Conservation (phyloP, 2,113 vertebrate species). For the Octodon degus region DNA sequence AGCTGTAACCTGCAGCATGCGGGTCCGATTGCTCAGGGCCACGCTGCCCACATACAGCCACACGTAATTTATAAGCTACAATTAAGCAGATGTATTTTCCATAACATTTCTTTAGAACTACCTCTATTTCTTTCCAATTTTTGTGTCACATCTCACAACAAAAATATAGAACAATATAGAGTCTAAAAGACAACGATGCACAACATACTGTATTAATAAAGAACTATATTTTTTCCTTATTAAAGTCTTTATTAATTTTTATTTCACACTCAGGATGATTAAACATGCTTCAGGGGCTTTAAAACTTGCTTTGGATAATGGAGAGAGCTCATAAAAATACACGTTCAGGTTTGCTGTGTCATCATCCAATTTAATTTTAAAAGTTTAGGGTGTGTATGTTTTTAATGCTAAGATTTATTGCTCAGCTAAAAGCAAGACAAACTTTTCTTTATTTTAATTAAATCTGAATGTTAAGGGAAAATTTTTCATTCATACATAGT, state of each 20-base stretch:
- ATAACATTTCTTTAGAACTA: neutral
- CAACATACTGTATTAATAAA: neutral
- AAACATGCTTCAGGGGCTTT: neutral
- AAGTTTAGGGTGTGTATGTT: neutral
- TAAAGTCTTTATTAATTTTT: neutral
- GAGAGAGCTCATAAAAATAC: neutral
- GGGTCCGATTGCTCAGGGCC: neutral
- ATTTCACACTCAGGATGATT: neutral
- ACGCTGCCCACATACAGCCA: neutral
- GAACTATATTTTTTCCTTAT: neutral
- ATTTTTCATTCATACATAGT: neutral
- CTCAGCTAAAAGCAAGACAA: conserved; percentile 4
- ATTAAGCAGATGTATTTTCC: neutral
- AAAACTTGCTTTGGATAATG: neutral
- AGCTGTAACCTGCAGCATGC: fast-evolving
- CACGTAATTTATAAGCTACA: neutral
- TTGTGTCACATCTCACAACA: neutral
- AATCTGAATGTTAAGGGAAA: conserved; percentile 41
- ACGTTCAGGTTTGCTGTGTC: neutral
- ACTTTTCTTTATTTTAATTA: neutral
- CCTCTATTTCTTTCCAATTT: neutral
- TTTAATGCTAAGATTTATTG: neutral
- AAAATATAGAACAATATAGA: neutral
- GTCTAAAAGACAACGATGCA: neutral
- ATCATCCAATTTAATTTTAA: neutral